Conservation (phyloP, 2,797 vertebrate genomes). For the Nannoperca australis region DNA sequence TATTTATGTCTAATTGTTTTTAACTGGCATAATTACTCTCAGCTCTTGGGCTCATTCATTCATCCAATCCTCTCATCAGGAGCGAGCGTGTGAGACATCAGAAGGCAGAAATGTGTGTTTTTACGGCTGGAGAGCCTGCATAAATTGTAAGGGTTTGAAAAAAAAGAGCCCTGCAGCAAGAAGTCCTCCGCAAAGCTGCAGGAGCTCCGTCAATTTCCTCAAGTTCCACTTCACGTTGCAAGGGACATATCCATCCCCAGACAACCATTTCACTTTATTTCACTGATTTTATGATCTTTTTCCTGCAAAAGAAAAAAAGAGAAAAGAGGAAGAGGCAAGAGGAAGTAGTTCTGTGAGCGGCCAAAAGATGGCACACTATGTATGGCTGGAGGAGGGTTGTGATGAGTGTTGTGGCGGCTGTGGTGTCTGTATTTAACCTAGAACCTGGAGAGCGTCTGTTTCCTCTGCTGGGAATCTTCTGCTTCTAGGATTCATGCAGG, state of each 20-base stretch:
- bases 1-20: slow-evolving; percentile 78
- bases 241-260: slow-evolving; percentile 77
- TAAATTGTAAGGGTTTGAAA: slow-evolving; percentile 70
- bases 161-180: slow-evolving; percentile 60
- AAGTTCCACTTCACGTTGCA: slow-evolving; percentile 80
- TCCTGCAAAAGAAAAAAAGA: slow-evolving; percentile 47
- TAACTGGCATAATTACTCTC: slow-evolving; percentile 73
- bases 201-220: slow-evolving; percentile 77
- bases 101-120: slow-evolving; percentile 70
- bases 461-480: slow-evolving; percentile 81
- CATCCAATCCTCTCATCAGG: slow-evolving; percentile 67
- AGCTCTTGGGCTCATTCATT: slow-evolving; percentile 65
- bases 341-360: slow-evolving; percentile 64
- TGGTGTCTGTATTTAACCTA: slow-evolving; percentile 81
- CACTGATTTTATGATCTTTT: slow-evolving; percentile 80
- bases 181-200: slow-evolving; percentile 70
- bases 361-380: slow-evolving; percentile 87
- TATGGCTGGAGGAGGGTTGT: slow-evolving; percentile 61
- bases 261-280: slow-evolving; percentile 80
- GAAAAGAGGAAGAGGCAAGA: background rate
- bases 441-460: slow-evolving; percentile 80
- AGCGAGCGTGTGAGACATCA: slow-evolving; percentile 65
- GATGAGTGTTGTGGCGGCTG: slow-evolving; percentile 53
- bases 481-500: slow-evolving; percentile 73
- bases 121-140: slow-evolving; percentile 70